Conservation (phyloP, 2,797 vertebrate genomes). For the Argyrosomus regius region DNA sequence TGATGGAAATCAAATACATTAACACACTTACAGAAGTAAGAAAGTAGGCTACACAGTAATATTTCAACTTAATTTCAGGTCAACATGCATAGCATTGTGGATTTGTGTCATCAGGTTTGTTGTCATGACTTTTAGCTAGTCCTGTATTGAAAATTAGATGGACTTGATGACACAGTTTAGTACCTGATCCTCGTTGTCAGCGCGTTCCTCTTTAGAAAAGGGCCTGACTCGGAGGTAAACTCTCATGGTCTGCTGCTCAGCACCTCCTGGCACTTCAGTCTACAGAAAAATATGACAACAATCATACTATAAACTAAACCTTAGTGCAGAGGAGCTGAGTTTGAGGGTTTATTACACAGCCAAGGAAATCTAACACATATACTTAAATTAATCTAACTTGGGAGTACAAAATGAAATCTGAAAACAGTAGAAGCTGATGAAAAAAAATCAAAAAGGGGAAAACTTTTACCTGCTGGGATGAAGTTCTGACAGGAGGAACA, state of each 20-base stretch:
- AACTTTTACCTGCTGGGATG: slow-evolving; percentile 53
- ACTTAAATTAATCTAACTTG: not conserved
- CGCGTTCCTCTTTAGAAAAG: slow-evolving; percentile 88
- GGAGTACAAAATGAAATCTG: not conserved
- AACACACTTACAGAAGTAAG: no score
- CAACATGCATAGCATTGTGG: not conserved
- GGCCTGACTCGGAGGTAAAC: slow-evolving; percentile 91
- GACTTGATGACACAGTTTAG: not conserved
- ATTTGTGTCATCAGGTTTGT: not conserved
- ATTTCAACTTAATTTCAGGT: not conserved
- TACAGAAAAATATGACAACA: slow-evolving; percentile 38
- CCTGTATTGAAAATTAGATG: not conserved
- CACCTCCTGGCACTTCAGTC: slow-evolving; percentile 49
- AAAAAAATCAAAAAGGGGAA: not conserved
- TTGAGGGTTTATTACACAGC: not conserved
- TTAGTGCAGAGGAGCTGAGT: not conserved
- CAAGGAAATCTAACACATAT: not conserved
- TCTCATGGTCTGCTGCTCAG: slow-evolving; percentile 87
- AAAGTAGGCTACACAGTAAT: not conserved
- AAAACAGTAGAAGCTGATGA: not conserved
- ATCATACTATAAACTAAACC: not conserved
- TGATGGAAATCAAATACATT: not conserved
- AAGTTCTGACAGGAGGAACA: slow-evolving; percentile 33
- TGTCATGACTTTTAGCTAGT: not conserved
- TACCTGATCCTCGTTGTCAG: slow-evolving; percentile 88